Conservation (phyloP, 2,113 vertebrate genomes). For the Campylorhamphus procurvoides region DNA sequence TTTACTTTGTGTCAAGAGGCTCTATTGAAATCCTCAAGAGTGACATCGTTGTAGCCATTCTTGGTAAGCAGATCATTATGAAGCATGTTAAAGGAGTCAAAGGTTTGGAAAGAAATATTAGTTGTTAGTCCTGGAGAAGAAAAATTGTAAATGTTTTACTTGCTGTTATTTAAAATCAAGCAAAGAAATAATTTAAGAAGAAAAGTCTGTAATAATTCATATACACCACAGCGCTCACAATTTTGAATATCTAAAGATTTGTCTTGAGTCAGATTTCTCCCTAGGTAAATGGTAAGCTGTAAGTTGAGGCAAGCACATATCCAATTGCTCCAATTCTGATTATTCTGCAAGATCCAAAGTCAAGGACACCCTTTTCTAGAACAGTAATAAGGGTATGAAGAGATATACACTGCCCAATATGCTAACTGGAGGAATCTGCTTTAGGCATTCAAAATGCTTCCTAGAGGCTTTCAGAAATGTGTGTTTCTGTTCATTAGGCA, state of each 20-base stretch:
- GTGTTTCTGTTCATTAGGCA: not conserved
- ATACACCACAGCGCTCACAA: not conserved
- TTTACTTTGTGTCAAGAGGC: conserved; percentile 95
- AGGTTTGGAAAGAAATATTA: not conserved
- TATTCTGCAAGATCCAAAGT: not conserved
- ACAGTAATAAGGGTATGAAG: not conserved
- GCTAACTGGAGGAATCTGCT: not conserved
- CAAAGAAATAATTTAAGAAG: not conserved
- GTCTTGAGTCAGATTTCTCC: not conserved
- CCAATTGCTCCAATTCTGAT: not conserved
- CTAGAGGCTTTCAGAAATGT: not conserved
- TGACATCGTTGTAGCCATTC: conserved; percentile 96
- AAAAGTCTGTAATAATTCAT: not conserved
- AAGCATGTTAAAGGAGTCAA: not conserved
- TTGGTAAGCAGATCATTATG: conserved; percentile 82
- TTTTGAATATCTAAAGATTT: not conserved
- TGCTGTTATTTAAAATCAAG: not conserved
- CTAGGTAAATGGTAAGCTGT: not conserved
- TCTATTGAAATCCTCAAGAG: conserved; percentile 98
- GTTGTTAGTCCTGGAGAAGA: not conserved
- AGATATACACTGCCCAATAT: not conserved
- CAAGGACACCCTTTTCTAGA: not conserved
- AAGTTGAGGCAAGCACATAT: not conserved
- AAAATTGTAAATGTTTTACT: not conserved
- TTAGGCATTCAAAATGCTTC: not conserved